Base-by-base conservation (phyloP, 2,888 invertebrate genomes). In the Hirtodrosophila trivittata region DNA sequence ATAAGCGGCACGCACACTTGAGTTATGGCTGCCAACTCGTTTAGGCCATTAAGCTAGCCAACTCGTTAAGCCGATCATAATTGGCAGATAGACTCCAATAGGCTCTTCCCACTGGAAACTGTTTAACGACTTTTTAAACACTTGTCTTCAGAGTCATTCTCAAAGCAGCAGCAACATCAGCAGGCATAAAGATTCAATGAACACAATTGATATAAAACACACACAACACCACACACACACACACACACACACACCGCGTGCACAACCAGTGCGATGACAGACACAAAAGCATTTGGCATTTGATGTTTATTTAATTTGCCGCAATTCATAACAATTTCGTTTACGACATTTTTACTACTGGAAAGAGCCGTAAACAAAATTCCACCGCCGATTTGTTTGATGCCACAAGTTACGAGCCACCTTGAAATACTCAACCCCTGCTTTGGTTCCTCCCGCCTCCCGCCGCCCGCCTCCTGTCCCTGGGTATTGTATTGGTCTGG, bases 291-390 rank as follows among this genome's bases (percentile, higher is more conserved):
- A 67, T 85, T 77, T 70, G 71, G 68, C 65, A 76, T 84, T 85
- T 85, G 68, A 85, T 85, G 87, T 80, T 75, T 77, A 86, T 87
- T 87, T 85, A 85, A 85, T 85, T 87, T 73, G 64, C 71, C 70
- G 55, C 86, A 85, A 85, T 87, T 80, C 84, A 85, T 86, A 85
- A 87, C 86, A 87, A 87, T 85, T 86, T 77, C 62, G 70, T 85
- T 85, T 85, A 85, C 87, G 87, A 84, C 87, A 74, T 83, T 87
- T 85, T 80, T 84, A 80, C 77, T 80, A 66, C 86, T 67, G 45
- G 57, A 63, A 65, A 64, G 56, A 54, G 75, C 68, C 72, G 86
- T 80, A 83, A 80, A 86, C 82, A 67, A 67, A 65, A 46, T 30
- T 66, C 63, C 49, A 38, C 49, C 54, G 49, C 56, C 80, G 66